Conservation (phyloP, 2,888 invertebrate species). For the Leptarthrus brevirostris region DNA sequence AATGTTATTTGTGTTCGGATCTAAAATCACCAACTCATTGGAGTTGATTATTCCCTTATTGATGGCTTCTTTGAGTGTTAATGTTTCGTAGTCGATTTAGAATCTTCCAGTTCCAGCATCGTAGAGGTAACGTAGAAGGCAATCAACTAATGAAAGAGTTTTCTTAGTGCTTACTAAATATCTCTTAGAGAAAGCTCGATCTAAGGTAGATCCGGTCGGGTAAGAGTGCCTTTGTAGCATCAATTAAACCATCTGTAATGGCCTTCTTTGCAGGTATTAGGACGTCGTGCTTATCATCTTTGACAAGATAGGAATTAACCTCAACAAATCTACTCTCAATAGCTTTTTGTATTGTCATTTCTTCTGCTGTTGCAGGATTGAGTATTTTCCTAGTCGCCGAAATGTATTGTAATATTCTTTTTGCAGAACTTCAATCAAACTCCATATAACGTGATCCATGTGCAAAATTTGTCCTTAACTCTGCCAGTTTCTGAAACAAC, state of each 20-base stretch:
- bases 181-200: constrained; percentile 84
- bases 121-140: constrained; percentile 82
- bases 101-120: constrained; percentile 80
- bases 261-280: constrained; percentile 78
- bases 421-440: constrained; percentile 79
- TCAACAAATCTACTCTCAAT: constrained; percentile 79
- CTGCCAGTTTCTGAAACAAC: constrained; percentile 78
- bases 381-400: constrained; percentile 79
- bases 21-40: constrained; percentile 80
- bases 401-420: constrained; percentile 81
- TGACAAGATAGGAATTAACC: constrained; percentile 77
- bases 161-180: constrained; percentile 82
- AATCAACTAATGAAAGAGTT: constrained; percentile 86
- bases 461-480: constrained; percentile 77
- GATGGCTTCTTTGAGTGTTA: constrained; percentile 81
- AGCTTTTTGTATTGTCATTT: constrained; percentile 80
- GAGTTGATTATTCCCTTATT: constrained; percentile 80
- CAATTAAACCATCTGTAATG: constrained; percentile 76
- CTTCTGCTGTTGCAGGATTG: constrained; percentile 80
- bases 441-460: constrained; percentile 77
- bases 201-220: constrained; percentile 78
- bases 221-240: constrained; percentile 77
- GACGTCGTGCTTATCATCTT: constrained; percentile 76
- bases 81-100: constrained; percentile 74
- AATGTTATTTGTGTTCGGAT: constrained; percentile 83